A percentile compares a stretch with the other conserved stretches of the same genome.
These are phyloP conservation scores for Heliconius ethilla DNA, from an alignment of 2,888 invertebrate genomes.

Conservation along the genomic window DNA sequence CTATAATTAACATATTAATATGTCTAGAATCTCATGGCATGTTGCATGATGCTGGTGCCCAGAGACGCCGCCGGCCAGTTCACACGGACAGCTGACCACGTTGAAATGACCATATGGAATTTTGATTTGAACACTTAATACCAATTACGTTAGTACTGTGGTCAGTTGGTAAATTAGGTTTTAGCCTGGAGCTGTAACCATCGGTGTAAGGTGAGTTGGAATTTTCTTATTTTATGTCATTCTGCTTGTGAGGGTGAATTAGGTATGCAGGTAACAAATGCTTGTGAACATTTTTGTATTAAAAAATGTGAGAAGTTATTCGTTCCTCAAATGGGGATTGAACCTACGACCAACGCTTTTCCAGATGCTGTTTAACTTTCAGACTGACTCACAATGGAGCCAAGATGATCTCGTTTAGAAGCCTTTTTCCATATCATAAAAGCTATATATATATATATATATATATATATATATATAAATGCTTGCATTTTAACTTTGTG, in stretches of 20 bases:
- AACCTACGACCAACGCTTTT: no score
- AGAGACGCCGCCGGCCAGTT: constrained; percentile 30
- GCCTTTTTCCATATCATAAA: no score
- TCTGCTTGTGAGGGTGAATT: neutral
- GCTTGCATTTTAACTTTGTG: no score
- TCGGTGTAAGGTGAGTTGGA: neutral
- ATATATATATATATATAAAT: no score
- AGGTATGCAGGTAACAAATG: neutral
- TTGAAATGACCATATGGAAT: constrained; percentile 35
- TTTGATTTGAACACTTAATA: constrained; percentile 33
- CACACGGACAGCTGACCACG: constrained; percentile 33
- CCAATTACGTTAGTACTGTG: constrained; percentile 21
- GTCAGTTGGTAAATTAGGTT: constrained; percentile 17
- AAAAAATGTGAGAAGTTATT: neutral
- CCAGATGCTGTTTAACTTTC: no score
- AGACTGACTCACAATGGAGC: no score
- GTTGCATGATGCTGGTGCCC: constrained; percentile 33
- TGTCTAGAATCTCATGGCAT: constrained; percentile 23
- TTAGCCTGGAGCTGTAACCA: constrained; percentile 1
- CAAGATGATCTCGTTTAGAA: no score
- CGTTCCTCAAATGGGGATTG: no score
- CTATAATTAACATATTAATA: constrained; percentile 11
- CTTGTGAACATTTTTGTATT: neutral
- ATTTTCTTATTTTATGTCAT: neutral
- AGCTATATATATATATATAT: no score